phyloP scores from a whole-genome alignment of 2,888 invertebrate species.

The Scaptomyza polygonia region DNA sequence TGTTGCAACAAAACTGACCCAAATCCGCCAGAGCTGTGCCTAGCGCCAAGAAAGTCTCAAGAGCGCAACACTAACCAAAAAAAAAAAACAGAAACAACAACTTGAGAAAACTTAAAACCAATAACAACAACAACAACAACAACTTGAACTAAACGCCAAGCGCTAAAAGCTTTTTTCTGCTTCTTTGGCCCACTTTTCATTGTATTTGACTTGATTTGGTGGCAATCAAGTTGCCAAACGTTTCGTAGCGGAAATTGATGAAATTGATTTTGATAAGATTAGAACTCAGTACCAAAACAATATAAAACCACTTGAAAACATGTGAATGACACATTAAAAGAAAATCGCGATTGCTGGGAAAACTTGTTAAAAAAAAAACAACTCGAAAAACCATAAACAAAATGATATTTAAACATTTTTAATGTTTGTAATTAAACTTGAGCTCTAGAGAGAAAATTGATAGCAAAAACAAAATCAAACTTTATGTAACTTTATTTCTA shows the following conservation, averaged over 20 bases:
- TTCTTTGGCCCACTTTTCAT: constrained; percentile 49
- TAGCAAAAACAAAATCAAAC: too few relatives aligned
- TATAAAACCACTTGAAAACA: constrained; percentile 6
- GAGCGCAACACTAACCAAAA: constrained; percentile 29
- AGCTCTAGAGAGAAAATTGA: too few relatives aligned
- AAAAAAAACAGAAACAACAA: constrained; percentile 2
- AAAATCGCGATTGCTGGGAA: neutral
- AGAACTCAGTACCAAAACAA: constrained; percentile 32
- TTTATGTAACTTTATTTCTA: too few relatives aligned
- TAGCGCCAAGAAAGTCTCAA: constrained; percentile 30
- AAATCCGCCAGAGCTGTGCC: constrained; percentile 45
- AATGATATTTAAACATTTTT: too few relatives aligned
- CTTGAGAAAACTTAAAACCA: constrained; percentile 26
- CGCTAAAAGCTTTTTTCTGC: constrained; percentile 46
- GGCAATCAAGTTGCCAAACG: constrained; percentile 57
- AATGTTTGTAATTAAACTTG: too few relatives aligned
- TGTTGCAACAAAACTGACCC: constrained; percentile 48
- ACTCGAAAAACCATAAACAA: too few relatives aligned
- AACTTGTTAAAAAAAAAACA: neutral
- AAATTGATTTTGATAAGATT: constrained; percentile 63
- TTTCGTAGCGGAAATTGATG: constrained; percentile 56
- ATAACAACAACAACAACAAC: constrained; percentile 26
- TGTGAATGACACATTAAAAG: constrained; percentile 14
- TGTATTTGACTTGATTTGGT: constrained; percentile 39
- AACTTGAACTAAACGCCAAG: constrained; percentile 46